These are phyloP conservation scores for Regulus satrapa DNA, from an alignment of 2,113 vertebrate genomes.

Conservation along the genomic window DNA sequence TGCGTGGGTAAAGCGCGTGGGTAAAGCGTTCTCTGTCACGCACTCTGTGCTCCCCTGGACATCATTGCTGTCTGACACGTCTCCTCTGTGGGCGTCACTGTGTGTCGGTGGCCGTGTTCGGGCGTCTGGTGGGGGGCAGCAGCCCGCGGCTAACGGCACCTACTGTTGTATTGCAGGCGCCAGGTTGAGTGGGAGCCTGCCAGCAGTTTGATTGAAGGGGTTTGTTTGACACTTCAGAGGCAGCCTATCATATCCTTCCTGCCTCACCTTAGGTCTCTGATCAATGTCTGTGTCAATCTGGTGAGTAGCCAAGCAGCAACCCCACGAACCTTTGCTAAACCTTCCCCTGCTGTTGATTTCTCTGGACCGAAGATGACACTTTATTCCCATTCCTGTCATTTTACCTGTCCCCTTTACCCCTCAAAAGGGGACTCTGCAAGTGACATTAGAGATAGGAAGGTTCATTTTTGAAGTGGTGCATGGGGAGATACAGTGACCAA, in stretches of 20 bases:
- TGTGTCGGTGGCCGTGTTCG: constrained; percentile 61
- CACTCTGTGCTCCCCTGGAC: constrained; percentile 18
- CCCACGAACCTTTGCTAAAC: constrained; percentile 58
- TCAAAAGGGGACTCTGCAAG: constrained; percentile 42
- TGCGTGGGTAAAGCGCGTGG: not conserved
- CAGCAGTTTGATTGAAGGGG: constrained; percentile 98
- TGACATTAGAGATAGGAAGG: constrained; percentile 64
- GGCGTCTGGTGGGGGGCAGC: constrained; percentile 46
- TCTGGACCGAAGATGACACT: constrained; percentile 64
- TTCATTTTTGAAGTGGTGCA: constrained; percentile 75
- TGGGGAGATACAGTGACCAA: constrained; percentile 65
- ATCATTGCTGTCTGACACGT: constrained; percentile 15
- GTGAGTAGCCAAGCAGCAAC: constrained; percentile 77
- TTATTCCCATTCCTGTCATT: constrained; percentile 42
- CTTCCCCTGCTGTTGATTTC: constrained; percentile 66
- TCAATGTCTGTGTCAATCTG: constrained; percentile 99
- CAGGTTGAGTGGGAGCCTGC: constrained; percentile 99
- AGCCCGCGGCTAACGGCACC: constrained; percentile 68
- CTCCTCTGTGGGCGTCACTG: constrained; percentile 45
- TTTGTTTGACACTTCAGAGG: constrained; percentile 98
- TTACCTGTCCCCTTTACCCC: not conserved
- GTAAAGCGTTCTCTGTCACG: not conserved
- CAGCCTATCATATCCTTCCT: constrained; percentile 99
- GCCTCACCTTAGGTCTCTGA: constrained; percentile 97
- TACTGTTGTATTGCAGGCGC: constrained; percentile 87